Evolutionary conservation across 2,113 vertebrate species (phyloP), one percentile per base, ranked within the genome.

Genomic region (Poeciliopsis turrubarensis): DNA sequence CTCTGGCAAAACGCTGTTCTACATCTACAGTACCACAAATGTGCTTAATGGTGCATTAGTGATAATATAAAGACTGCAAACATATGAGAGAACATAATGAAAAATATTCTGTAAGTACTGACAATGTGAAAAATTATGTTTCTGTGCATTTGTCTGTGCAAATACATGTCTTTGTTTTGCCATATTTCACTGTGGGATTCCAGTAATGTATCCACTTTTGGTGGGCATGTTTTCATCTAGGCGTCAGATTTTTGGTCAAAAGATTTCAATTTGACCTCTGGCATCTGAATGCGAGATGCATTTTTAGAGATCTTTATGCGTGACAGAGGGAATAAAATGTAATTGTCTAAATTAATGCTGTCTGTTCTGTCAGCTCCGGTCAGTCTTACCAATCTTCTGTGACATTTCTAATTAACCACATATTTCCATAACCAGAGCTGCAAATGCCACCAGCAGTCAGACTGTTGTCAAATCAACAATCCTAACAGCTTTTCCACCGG

Each of bases 311-410:
- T 27, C 51, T 61, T 62, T 61, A 2, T 32, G 63, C 29, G 60
- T 57, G 41, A 57, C 69, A 47, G 25, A 47, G 9, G n/a, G 60
- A 60, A 54, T 61, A 47, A 72, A 72, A 26, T 65, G 26, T 62
- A 32, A 27, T 54, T 70, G 65, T 51, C n/a, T 57, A 19, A 39
- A 61, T 30, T 69, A 57, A 9, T 54, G 34, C 72, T 65, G 68
- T 34, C 26, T 72, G n/a, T 68, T 73, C 66, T 73, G 77, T 37
- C 70, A 64, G 57, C 70, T 34, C 39, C 41, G 51, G 64, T 60
- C 60, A 65, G 78, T 17, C 61, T 29, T 67, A 9, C 27, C 19
- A 26, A 51, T 74, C 47, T 44, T 68, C 47, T 75, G 37, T 32
- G 68, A 75, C 68, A 39, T 29, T 41, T 41, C 3, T 51, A 15